Base-by-base conservation (phyloP, 2,113 vertebrate genomes). In the Oxyura jamaicensis region DNA sequence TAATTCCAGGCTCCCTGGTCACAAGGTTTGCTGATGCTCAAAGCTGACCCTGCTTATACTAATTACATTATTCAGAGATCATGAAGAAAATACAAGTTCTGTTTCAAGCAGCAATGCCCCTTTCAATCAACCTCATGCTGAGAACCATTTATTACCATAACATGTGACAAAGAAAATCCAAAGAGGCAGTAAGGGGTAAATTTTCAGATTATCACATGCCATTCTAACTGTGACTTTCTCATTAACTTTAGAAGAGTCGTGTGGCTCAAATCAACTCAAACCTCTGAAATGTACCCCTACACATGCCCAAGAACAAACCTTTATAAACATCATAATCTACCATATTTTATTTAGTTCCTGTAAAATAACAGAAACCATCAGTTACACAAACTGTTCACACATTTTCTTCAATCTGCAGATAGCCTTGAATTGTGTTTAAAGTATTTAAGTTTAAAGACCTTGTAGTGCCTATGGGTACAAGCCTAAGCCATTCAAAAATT, bases 121-220 rank as follows among this genome's bases (percentile, higher is more conserved):
- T 92, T 95, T 93, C 91, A 96, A 97, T 96, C 96, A 96, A 50
- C 92, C 88, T 93, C 96, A 86, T 82, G 66, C 74, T 79, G 90
- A 94, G 86, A 94, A 89, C 74, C 83, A 76, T 94, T 93, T 93
- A 96, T 96, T 94, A 91, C 58, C 66, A 62, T 96, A 91, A 92
- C 81, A 89, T 83, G 82, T 62, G 90, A 96, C 93, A 96, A 62
- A 84, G 77, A 88, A 93, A 86, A 95, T 76, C 86, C 93, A 73
- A 88, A 86, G 86, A 82, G 95, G 42, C 77, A 91, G 53, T 92
- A 88, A 96, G 92, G 83, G 93, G 86, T 75, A 95, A 96, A 95
- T 96, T 94, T 96, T 93, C 83, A 96, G 88, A 92, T 96, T 93
- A 95, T 96, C 88, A 73, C 76, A 89, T 82, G 66, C n/a, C 77